phyloP scores from a whole-genome alignment of 2,113 vertebrate species.

The Gadus chalcogrammus region DNA sequence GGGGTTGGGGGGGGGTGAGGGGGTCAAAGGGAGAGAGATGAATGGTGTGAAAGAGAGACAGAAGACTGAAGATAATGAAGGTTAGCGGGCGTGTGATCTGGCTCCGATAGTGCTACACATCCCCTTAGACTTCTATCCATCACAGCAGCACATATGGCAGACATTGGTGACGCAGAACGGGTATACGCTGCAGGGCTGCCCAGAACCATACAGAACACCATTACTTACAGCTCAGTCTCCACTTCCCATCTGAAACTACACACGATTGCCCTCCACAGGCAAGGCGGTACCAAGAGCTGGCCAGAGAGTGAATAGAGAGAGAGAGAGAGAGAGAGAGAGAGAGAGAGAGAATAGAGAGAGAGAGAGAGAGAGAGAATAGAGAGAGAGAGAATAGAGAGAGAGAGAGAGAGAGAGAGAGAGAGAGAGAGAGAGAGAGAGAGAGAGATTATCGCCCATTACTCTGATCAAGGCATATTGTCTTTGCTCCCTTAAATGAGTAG shows the following conservation, averaged over 20 bases:
- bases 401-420: not conserved
- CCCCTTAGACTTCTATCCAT: slow-evolving; percentile 12
- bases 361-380: too few relatives aligned
- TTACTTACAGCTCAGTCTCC: slow-evolving; percentile 62
- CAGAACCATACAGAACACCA: slow-evolving; percentile 53
- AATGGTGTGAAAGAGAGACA: not conserved
- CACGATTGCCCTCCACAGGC: not conserved
- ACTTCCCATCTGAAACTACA: not conserved
- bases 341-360: too few relatives aligned
- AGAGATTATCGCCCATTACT: not conserved
- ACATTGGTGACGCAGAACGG: slow-evolving; percentile 24
- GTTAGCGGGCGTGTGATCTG: too few relatives aligned
- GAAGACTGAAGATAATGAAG: not conserved
- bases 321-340: too few relatives aligned
- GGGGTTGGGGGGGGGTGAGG: too few relatives aligned
- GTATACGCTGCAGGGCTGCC: slow-evolving; percentile 47
- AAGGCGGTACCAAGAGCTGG: slow-evolving; percentile 20
- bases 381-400: too few relatives aligned
- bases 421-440: not conserved
- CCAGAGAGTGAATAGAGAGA: too few relatives aligned
- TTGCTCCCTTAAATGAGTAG: not conserved
- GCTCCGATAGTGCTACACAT: not conserved
- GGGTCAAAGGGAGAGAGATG: not conserved
- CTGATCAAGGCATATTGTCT: not conserved
- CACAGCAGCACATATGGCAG: slow-evolving; percentile 26